These are phyloP conservation scores for Formica aserva DNA, from an alignment of 2,888 invertebrate genomes.

Conservation along the genomic window DNA sequence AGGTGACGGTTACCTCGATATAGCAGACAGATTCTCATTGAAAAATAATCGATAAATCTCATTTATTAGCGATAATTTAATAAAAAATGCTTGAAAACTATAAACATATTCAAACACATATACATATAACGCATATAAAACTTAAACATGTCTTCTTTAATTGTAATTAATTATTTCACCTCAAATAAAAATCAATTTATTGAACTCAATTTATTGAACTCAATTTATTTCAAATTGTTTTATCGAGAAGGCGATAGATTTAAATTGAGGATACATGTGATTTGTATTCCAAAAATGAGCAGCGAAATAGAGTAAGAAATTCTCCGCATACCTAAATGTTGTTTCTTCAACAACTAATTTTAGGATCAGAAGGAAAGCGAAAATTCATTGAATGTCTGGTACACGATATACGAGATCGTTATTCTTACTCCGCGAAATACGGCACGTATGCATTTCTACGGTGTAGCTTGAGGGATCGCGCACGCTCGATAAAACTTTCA, in stretches of 20 bases:
- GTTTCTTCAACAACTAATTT: constrained; percentile 30
- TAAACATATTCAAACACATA: neutral
- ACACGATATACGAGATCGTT: constrained; percentile 53
- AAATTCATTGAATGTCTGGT: constrained; percentile 51
- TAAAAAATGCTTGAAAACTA: neutral
- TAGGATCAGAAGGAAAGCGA: constrained; percentile 34
- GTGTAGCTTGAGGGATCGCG: constrained; percentile 64
- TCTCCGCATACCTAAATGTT: neutral
- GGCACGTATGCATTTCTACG: constrained; percentile 60
- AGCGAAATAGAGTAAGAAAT: neutral
- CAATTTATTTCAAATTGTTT: neutral
- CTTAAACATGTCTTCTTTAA: neutral
- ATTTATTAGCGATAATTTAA: neutral
- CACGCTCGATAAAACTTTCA: constrained; percentile 74
- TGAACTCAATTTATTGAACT: neutral
- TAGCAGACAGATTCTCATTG: neutral
- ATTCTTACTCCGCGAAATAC: constrained; percentile 42
- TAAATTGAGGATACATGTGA: neutral
- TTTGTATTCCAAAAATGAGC: neutral
- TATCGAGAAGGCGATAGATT: neutral
- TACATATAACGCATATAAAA: neutral
- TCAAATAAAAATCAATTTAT: neutral
- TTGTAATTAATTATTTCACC: neutral
- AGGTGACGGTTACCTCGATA: constrained; percentile 34
- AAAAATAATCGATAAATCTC: neutral